Evolutionary conservation across 2,797 vertebrate species (phyloP), one percentile per base, ranked within the genome.

Genomic region (Echeneis naucrates): DNA sequence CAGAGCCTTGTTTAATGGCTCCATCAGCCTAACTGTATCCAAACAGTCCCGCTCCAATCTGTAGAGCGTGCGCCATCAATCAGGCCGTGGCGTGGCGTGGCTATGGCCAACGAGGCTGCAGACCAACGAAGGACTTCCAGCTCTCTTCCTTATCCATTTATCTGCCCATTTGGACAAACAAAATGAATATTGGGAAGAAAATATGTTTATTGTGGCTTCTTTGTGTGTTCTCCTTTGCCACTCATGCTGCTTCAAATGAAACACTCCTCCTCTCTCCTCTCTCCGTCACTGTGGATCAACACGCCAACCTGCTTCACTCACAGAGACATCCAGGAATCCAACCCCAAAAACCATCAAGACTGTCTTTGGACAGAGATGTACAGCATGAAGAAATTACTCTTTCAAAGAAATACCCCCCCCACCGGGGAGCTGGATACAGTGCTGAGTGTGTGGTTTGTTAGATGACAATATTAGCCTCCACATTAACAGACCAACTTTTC

Each of bases 51-150:
- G 54, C 52, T 61, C 27, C 75, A 87, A 88, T 90, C 87, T 82
- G 59, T 75, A 14, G 68, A 69, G 65, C 76, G 9, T 16, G 72
- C 38, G 75, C 75, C 87, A 91, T 90, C 88, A 72, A 68, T 87
- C 91, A 85, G 78, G 40, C 68, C 72, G 88, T 67, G 82, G 8
- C 23, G 59, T 16, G 44, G 67, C 21, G 52, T 30, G n/a, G n/a
- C n/a, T n/a, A 88, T 80, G 67, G 68, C 0, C 76, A 79, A 71
- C 27, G 9, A 19, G 76, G 67, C 57, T 58, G 81, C 45, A 48
- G 80, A 64, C 3, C 7, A 68, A 78, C 78, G 68, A 73, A 80
- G 75, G 63, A 50, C 78, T 42, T 32, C 52, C 68, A 66, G 76
- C 75, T 59, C 54, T 55, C 79, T 83, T 78, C 50, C 37, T 50